A percentile compares a stretch with the other conserved stretches of the same genome.
Evolutionary conservation across 1,140 invertebrate species (phyloP).

Genomic region (Bicyclus anynana): DNA sequence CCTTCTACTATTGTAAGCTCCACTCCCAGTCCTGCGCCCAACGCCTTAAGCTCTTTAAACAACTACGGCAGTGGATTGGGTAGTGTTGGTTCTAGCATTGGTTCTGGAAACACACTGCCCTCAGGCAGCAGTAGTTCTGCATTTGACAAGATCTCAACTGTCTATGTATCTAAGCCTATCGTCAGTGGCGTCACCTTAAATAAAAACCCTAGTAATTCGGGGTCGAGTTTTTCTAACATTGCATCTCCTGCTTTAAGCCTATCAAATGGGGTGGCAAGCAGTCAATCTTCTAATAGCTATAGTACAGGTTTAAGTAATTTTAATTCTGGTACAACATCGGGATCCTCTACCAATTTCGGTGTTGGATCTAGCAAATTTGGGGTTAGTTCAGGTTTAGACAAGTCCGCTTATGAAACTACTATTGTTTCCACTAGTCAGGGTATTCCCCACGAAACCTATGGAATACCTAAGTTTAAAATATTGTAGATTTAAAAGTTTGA

Average conservation of each 20-base stretch:
- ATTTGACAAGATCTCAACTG: neutral
- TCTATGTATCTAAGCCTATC: neutral
- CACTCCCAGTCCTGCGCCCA: neutral
- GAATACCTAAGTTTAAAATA: conserved; percentile 54
- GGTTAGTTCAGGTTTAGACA: conserved; percentile 8
- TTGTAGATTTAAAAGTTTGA: conserved; percentile 25
- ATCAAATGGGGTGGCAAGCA: neutral
- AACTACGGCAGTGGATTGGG: neutral
- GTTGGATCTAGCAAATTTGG: conserved; percentile 3
- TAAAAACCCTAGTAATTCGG: neutral
- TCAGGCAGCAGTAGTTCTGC: neutral
- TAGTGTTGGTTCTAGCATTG: neutral
- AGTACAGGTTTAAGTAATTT: neutral
- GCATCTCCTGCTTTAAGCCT: neutral
- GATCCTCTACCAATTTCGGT: neutral
- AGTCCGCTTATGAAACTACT: conserved; percentile 29
- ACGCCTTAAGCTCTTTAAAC: conserved; percentile 8
- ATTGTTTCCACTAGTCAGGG: conserved; percentile 60
- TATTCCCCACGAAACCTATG: conserved; percentile 62
- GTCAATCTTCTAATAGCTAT: neutral
- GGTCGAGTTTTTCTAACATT: neutral
- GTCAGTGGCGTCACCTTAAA: neutral
- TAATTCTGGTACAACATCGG: conserved; percentile 1
- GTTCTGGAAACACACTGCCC: neutral
- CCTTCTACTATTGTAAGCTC: neutral